Base-by-base conservation (phyloP, 2,888 invertebrate genomes). In the Lithophane leautieri region DNA sequence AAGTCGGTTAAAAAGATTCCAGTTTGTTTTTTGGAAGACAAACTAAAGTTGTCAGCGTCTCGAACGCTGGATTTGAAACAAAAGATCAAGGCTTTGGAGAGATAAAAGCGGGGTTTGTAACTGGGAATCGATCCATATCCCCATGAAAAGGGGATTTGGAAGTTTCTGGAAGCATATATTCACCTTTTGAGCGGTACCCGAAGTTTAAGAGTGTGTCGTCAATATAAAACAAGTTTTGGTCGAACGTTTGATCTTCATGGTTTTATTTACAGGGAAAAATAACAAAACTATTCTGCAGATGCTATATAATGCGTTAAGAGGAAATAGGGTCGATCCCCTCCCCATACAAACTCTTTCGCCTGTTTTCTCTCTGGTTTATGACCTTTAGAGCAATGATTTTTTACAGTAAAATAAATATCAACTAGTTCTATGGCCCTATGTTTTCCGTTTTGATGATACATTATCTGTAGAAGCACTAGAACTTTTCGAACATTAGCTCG, bases 71-170 rank as follows among this genome's bases (percentile, higher is more conserved):
- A 82, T 88, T 88, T 81, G 68, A 82, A 79, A 82, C 76, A 76
- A 83, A 87, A 87, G 77, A 88, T 85, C 44, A 70, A 72, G 77
- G 88, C 72, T 86, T 84, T 86, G 69, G 75, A 73, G 81, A 88
- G 83, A 88, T 86, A 86, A 82, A 83, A 76, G 74, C 60, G 50
- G 81, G 81, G 80, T 77, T 86, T 82, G 84, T 84, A 76, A 70
- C 79, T 42, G 75, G 70, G 61, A 75, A 86, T 86, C 88, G 88
- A 83, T 86, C 76, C 40, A 44, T 61, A 83, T 80, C 88, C 79
- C 83, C 88, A 84, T 84, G 82, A 78, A 83, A 81, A 69, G 65
- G 78, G 81, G 85, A 84, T 88, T 88, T 78, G 62, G 50, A 84
- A 84, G 76, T 84, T 88, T 80, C 25, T 63, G 70, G 56, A 78